Base-by-base conservation (phyloP, 2,888 invertebrate species). In the Agrenia bidenticulata region DNA sequence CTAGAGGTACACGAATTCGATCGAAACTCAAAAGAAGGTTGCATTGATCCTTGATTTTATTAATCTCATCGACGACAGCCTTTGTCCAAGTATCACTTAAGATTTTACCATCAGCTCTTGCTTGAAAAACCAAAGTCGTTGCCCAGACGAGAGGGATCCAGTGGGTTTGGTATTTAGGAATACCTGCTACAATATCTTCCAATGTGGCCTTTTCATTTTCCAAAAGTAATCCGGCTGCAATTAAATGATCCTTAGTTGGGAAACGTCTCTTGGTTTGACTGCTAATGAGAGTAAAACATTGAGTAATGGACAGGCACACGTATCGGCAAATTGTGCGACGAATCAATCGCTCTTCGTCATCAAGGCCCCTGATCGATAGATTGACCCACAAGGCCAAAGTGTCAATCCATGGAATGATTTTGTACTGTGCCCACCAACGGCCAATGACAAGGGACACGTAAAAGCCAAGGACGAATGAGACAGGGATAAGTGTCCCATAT, bases 381-480 rank as follows among this genome's bases (percentile, higher is more conserved):
- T 78, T 78, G 63, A 80, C 78, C 65, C 79, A 78, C 62, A 80
- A 70, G 15, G 77, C 78, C 11, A 77, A 58, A n/a, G 72, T 78
- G 74, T 82, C 81, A 2, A 80, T 81, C 79, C 80, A 80, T 0
- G 81, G 81, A n/a, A 81, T 78, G 21, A 69, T 58, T 53, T 70
- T 73, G 69, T 80, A 81, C 72, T 81, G 81, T 51, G 79, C 78
- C 80, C 80, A 81, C 81, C 81, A 82, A 64, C 82, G 76, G 13
- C 77, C 77, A 2, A 81, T 78, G 1, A 82, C 80, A 26, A 81
- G 73, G 4, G 79, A 78, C 51, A 81, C 80, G 69, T 81, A 82
- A 74, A 82, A 82, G 9, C 82, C 82, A n/a, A 82, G 78, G 15
- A 82, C 79, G 70, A 82, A 82, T 0, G 81, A 78, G 5, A 81